These are phyloP conservation scores for Sorex araneus DNA, from an alignment of 2,113 vertebrate genomes.

Conservation along the genomic window DNA sequence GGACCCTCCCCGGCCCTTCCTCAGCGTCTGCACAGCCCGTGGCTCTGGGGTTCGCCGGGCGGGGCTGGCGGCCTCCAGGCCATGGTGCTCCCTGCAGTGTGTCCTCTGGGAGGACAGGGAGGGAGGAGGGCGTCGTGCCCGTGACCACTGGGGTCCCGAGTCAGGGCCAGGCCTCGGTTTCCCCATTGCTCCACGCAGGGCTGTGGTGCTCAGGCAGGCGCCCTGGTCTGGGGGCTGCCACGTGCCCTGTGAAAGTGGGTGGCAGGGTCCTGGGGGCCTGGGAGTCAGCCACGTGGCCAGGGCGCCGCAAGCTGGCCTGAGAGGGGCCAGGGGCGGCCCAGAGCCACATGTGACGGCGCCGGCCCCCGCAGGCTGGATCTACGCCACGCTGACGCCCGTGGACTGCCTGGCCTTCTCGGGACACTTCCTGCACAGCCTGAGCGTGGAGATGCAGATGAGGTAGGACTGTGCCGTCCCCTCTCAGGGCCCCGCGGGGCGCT, in stretches of 20 bases:
- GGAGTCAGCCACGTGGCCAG: not conserved
- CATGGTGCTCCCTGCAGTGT: too few relatives aligned
- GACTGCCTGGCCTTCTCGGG: constrained; percentile 98
- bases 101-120: too few relatives aligned
- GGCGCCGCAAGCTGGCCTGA: not conserved
- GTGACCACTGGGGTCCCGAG: not conserved
- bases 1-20: too few relatives aligned
- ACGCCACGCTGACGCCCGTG: constrained; percentile 97
- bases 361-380: constrained; percentile 95
- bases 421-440: constrained; percentile 98
- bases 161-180: not conserved
- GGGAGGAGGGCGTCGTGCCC: too few relatives aligned
- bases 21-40: not conserved
- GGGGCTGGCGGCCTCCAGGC: too few relatives aligned
- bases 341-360: not conserved
- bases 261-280: not conserved
- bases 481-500: not conserved
- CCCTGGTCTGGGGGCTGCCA: not conserved
- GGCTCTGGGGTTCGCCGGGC: too few relatives aligned
- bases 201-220: not conserved
- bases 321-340: not conserved
- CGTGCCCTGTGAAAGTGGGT: not conserved
- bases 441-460: constrained; percentile 99
- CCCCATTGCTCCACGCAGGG: not conserved
- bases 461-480: constrained; percentile 69